A percentile compares a stretch with the other conserved stretches of the same genome.
phyloP scores from a whole-genome alignment of 2,888 invertebrate species.

The Clostera curtula region DNA sequence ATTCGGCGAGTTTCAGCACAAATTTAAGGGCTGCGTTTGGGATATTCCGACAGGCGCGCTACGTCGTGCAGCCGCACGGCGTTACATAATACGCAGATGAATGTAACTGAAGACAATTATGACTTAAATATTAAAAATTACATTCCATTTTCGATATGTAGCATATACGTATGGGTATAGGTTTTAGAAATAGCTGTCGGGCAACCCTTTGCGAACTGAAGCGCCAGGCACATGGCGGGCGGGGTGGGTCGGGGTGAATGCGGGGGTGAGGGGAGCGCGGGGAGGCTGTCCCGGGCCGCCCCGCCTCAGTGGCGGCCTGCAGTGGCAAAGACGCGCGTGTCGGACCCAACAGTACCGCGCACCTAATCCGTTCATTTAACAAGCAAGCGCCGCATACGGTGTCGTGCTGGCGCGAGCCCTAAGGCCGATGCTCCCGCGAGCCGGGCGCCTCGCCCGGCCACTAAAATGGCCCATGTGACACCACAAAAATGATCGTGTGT shows the following conservation, averaged over 20 bases:
- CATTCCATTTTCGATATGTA: no score
- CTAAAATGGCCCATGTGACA: conserved; percentile 52
- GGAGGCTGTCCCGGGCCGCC: conserved; percentile 64
- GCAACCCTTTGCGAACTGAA: conserved; percentile 65
- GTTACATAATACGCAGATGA: conserved; percentile 43
- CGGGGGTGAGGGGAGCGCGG: conserved; percentile 37
- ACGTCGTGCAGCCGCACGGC: conserved; percentile 41
- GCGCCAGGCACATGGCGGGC: conserved; percentile 60
- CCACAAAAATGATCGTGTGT: conserved; percentile 56
- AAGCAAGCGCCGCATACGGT: conserved; percentile 65
- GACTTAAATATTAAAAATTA: no score
- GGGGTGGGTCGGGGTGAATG: conserved; percentile 30
- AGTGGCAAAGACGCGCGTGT: conserved; percentile 72
- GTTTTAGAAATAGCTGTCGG: no score
- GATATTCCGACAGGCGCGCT: conserved; percentile 50
- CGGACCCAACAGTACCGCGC: conserved; percentile 69
- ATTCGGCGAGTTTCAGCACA: conserved; percentile 46
- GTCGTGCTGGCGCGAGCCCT: conserved; percentile 52
- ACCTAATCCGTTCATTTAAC: conserved; percentile 64
- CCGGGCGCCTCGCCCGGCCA: conserved; percentile 51
- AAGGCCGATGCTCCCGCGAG: conserved; percentile 54
- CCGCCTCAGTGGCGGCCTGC: conserved; percentile 73
- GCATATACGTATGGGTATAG: no score
- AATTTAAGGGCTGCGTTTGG: conserved; percentile 69
- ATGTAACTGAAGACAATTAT: conserved; percentile 26